Evolutionary conservation across 1,140 invertebrate species (phyloP).

Genomic region (Trichomalopsis sarcophagae): DNA sequence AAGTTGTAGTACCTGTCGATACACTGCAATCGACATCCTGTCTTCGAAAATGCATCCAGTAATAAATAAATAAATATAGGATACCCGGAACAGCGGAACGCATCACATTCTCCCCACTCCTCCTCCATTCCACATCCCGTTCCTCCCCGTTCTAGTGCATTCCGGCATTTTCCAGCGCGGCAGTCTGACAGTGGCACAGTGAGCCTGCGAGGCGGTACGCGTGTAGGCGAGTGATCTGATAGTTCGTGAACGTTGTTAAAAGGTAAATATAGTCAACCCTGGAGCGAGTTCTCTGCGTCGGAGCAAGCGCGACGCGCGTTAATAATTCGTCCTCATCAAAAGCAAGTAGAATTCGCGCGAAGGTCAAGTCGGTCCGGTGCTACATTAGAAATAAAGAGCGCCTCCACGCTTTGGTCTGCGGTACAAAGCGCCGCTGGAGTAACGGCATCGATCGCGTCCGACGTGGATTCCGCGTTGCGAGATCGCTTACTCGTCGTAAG

Average conservation of each 20-base stretch:
- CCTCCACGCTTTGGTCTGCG: not conserved
- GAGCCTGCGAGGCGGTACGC: constrained; percentile 48
- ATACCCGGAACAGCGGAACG: not conserved
- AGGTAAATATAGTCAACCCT: not conserved
- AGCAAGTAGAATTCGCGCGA: too few species aligned
- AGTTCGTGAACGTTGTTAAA: not conserved
- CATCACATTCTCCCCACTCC: not conserved
- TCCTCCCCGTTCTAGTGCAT: constrained; percentile 8
- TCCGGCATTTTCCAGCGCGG: constrained; percentile 4
- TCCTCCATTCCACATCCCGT: not conserved
- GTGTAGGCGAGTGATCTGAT: constrained; percentile 25
- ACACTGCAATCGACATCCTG: not conserved
- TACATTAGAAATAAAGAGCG: too few species aligned
- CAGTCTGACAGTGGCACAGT: constrained; percentile 47
- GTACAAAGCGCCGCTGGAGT: not conserved
- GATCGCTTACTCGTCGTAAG: too few species aligned
- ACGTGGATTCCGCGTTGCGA: not conserved
- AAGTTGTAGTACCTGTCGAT: too few species aligned
- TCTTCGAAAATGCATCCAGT: too few species aligned
- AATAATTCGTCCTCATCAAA: too few species aligned
- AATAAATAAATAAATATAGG: not conserved
- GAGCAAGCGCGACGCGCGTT: not conserved
- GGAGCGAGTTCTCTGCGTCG: too few species aligned
- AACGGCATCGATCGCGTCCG: constrained; percentile 24
- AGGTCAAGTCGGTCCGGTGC: too few species aligned